A percentile compares a stretch with the other conserved stretches of the same genome.
Conservation (phyloP, 64 coral and sea anemone species). For the Porites australiensis region DNA sequence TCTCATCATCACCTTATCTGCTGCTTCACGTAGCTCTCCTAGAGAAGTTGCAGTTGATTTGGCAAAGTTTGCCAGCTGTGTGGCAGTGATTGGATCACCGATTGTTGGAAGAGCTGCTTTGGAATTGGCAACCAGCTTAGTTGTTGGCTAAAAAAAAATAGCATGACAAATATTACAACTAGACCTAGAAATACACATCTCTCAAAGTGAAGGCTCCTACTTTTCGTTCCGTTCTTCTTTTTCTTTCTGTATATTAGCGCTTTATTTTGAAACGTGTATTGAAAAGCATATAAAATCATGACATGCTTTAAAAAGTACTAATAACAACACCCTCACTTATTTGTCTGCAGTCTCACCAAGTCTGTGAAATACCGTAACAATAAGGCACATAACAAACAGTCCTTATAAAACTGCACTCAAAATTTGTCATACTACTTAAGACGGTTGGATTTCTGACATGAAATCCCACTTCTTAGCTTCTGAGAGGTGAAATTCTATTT, state of each 20-base stretch:
- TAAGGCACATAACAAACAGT: no score
- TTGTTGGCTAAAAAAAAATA: conserved; percentile 52
- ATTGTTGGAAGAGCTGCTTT: conserved; percentile 97
- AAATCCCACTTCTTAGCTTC: no score
- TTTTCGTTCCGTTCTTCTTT: no score
- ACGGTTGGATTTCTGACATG: no score
- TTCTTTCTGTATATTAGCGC: no score
- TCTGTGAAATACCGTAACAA: no score
- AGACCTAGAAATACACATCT: neutral
- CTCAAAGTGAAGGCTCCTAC: no score
- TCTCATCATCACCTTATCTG: conserved; percentile 78
- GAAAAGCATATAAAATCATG: neutral
- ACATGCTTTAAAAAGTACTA: neutral
- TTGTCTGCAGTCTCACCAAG: no score
- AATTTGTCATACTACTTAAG: no score
- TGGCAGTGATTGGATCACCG: conserved; percentile 92
- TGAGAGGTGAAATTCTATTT: no score
- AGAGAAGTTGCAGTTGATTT: conserved; percentile 89
- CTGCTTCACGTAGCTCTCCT: conserved; percentile 88
- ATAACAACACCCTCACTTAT: neutral
- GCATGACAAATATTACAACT: neutral
- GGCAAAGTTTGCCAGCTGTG: conserved; percentile 93
- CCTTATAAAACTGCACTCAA: no score
- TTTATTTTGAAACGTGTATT: neutral
- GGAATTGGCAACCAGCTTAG: conserved; percentile 87